Evolutionary conservation across 1,140 invertebrate species (phyloP).

Genomic region (Drosophila saltans): DNA sequence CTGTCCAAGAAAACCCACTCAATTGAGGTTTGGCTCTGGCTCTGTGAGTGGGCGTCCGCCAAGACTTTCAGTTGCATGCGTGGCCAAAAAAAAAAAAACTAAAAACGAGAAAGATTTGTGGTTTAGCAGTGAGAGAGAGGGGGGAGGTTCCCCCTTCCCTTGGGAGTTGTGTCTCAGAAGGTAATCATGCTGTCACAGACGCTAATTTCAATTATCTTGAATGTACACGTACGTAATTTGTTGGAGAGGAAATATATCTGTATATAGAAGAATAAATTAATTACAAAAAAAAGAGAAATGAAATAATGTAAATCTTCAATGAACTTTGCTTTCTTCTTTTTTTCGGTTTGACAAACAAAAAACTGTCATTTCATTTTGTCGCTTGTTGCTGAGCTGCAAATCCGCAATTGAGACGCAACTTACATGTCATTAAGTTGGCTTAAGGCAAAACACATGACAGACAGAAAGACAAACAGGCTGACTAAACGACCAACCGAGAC

Average conservation of each 20-base stretch:
- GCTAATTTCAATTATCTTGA: conserved; percentile 79
- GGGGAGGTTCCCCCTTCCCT: conserved; percentile 14
- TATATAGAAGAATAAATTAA: conserved; percentile 46
- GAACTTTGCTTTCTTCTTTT: conserved; percentile 37
- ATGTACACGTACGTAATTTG: conserved; percentile 71
- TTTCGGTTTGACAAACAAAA: conserved; percentile 57
- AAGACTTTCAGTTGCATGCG: conserved; percentile 37
- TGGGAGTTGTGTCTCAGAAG: conserved; percentile 59
- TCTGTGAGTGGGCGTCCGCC: conserved; percentile 59
- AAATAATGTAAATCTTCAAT: conserved; percentile 46
- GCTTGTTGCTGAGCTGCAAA: conserved; percentile 57
- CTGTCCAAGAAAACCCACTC: conserved; percentile 76
- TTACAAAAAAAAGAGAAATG: conserved; percentile 39
- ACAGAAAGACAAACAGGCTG: conserved; percentile 21
- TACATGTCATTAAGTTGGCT: conserved; percentile 77
- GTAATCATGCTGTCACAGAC: conserved; percentile 78
- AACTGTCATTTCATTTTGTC: conserved; percentile 66
- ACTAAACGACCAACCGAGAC: conserved; percentile 14
- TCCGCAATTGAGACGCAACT: conserved; percentile 79
- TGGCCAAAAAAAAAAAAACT: conserved; percentile 16
- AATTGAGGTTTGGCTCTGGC: conserved; percentile 65
- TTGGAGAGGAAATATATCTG: conserved; percentile 33
- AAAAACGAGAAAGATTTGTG: conserved; percentile 56
- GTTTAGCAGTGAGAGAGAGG: conserved; percentile 23
- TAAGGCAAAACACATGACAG: conserved; percentile 51